A percentile compares a stretch with the other conserved stretches of the same genome.
phyloP scores from a whole-genome alignment of 2,797 vertebrate species.

The Fratercula arctica region DNA sequence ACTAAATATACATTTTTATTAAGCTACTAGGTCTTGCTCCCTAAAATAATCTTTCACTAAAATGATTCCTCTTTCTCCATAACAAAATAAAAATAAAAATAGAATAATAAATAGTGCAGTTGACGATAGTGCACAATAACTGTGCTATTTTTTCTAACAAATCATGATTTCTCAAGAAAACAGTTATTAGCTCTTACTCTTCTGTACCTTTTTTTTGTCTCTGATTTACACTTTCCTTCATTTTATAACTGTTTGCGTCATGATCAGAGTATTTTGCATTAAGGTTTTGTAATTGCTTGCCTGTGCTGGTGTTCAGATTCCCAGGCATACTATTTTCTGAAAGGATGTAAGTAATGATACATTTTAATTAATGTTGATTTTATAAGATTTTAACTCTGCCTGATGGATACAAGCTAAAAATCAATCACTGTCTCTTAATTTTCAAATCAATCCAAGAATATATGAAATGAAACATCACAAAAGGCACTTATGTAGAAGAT shows the following conservation, averaged over 20 bases:
- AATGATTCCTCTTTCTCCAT: background rate
- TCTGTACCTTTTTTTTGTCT: background rate
- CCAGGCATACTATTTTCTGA: background rate
- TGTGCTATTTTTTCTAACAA: background rate
- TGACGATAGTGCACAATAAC: background rate
- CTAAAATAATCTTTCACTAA: background rate
- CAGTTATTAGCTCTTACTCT: background rate
- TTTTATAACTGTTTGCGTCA: background rate
- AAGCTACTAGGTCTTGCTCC: background rate
- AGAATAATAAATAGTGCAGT: background rate
- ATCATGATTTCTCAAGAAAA: background rate
- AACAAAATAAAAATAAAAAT: background rate
- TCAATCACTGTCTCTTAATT: constrained; percentile 65
- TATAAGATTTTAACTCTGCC: constrained; percentile 33
- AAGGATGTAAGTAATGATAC: constrained; percentile 16
- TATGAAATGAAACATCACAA: constrained; percentile 50
- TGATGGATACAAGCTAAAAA: constrained; percentile 53
- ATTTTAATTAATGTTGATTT: constrained; percentile 58
- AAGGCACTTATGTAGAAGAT: background rate
- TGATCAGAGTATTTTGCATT: background rate
- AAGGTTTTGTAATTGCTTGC: background rate
- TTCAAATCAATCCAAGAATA: constrained; percentile 43
- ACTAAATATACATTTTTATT: background rate
- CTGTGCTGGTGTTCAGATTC: background rate
- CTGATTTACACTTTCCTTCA: background rate